Percentiles rank a stretch among this genome's conserved stretches.
phyloP scores from a whole-genome alignment of 1,140 invertebrate genomes.

The Laupala kohalensis region DNA sequence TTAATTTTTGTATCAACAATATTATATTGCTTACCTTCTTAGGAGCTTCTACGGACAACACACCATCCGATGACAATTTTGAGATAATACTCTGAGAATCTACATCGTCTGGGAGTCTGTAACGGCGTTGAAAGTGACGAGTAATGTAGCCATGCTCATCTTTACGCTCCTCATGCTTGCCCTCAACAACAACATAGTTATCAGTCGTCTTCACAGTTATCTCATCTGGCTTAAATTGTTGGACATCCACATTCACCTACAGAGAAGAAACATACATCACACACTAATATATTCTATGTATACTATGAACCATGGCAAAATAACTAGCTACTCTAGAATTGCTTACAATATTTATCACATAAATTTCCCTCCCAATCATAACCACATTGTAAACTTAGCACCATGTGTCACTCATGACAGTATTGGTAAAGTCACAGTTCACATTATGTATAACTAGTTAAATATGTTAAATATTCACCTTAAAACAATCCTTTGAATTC shows the following conservation, averaged over 20 bases:
- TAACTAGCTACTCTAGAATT: too few relatives aligned
- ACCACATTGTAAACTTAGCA: too few relatives aligned
- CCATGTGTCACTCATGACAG: too few relatives aligned
- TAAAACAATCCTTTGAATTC: too few relatives aligned
- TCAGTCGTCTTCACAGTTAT: constrained; percentile 60
- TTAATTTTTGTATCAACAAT: too few relatives aligned
- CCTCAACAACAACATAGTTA: constrained; percentile 48
- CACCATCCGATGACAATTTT: constrained; percentile 43
- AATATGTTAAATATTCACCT: too few relatives aligned
- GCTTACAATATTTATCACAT: too few relatives aligned
- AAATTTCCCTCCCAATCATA: too few relatives aligned
- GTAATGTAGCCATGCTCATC: constrained; percentile 48
- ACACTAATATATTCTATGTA: too few relatives aligned
- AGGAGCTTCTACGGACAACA: constrained; percentile 43
- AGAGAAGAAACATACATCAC: background rate
- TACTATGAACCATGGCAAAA: too few relatives aligned
- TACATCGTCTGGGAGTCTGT: constrained; percentile 44
- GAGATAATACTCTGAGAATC: constrained; percentile 42
- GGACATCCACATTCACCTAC: constrained; percentile 52
- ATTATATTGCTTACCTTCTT: constrained; percentile 30
- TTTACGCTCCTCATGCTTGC: constrained; percentile 50
- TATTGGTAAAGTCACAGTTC: too few relatives aligned
- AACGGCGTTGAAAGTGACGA: constrained; percentile 49
- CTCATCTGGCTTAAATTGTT: constrained; percentile 68
- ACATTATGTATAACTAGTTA: too few relatives aligned